These are phyloP conservation scores for Encarsia formosa DNA, from an alignment of 2,888 invertebrate genomes.

Conservation along the genomic window DNA sequence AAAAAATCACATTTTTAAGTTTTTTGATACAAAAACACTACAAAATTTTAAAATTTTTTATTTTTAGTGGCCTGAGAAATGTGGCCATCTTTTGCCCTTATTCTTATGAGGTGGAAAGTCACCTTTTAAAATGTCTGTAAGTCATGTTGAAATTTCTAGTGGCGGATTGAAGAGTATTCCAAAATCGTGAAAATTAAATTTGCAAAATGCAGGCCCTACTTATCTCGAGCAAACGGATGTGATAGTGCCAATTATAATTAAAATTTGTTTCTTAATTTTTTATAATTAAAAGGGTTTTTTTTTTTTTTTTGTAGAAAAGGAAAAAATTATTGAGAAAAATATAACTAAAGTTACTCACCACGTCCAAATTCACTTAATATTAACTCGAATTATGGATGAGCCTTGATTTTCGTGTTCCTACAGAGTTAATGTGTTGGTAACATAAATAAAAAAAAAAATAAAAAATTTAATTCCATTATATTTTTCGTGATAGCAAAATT, in stretches of 20 bases:
- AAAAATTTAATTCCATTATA: slow-evolving; percentile 8
- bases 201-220: no score
- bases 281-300: slow-evolving; percentile 16
- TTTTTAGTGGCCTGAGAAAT: no score
- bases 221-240: slow-evolving; percentile 17
- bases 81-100: no score
- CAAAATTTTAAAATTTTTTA: no score
- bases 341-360: slow-evolving; percentile 27
- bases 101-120: no score
- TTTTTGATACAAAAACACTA: no score
- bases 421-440: slow-evolving; percentile 23
- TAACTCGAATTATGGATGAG: slow-evolving; percentile 29
- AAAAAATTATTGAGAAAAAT: slow-evolving; percentile 11
- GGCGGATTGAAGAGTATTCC: no score
- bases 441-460: slow-evolving; percentile 12
- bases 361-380: slow-evolving; percentile 24
- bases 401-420: slow-evolving; percentile 34
- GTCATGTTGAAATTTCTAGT: no score
- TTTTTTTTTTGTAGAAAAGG: slow-evolving; percentile 5
- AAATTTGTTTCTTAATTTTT: slow-evolving; percentile 6
- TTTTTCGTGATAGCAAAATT: slow-evolving; percentile 20
- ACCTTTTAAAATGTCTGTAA: no score
- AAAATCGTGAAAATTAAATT: no score
- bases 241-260: slow-evolving; percentile 13
- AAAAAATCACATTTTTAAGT: no score